Evolutionary conservation across 1,140 invertebrate genomes (phyloP).

Genomic region (Euwallacea fornicatus): DNA sequence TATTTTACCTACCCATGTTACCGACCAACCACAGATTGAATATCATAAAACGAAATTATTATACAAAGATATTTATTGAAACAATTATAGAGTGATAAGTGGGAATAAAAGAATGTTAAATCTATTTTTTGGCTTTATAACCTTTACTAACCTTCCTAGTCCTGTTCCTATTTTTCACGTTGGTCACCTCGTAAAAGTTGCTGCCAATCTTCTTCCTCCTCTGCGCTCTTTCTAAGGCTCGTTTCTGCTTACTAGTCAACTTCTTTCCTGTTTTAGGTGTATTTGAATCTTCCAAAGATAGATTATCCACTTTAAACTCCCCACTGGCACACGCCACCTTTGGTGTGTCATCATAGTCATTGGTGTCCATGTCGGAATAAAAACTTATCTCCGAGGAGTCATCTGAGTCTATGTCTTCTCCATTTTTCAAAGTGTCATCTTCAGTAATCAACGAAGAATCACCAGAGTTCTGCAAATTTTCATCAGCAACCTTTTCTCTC

Average conservation of each 20-base stretch:
- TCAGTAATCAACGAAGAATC: slow-evolving; percentile 1
- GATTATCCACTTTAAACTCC: slow-evolving; percentile 39
- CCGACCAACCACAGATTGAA: no score
- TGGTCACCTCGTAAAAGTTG: slow-evolving; percentile 90
- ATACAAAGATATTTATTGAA: no score
- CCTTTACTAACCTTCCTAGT: slow-evolving; percentile 56
- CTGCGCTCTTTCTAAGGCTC: slow-evolving; percentile 71
- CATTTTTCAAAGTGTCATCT: slow-evolving; percentile 8
- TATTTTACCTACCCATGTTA: background rate
- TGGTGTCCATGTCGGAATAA: slow-evolving; percentile 62
- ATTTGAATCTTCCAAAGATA: slow-evolving; percentile 13
- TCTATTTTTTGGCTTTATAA: no score
- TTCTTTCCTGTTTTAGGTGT: slow-evolving; percentile 52
- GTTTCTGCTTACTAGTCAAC: slow-evolving; percentile 75
- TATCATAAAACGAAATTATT: no score
- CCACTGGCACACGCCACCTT: slow-evolving; percentile 40
- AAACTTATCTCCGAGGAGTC: slow-evolving; percentile 61
- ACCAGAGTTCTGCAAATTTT: slow-evolving; percentile 31
- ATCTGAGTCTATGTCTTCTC: slow-evolving; percentile 50
- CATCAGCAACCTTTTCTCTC: slow-evolving; percentile 38
- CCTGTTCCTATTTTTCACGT: slow-evolving; percentile 89
- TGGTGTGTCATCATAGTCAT: slow-evolving; percentile 49
- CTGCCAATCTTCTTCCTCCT: slow-evolving; percentile 87
- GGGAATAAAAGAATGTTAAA: no score
- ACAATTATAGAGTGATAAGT: no score